Evolutionary conservation across 2,113 vertebrate species (phyloP).

Genomic region (Callospermophilus lateralis): DNA sequence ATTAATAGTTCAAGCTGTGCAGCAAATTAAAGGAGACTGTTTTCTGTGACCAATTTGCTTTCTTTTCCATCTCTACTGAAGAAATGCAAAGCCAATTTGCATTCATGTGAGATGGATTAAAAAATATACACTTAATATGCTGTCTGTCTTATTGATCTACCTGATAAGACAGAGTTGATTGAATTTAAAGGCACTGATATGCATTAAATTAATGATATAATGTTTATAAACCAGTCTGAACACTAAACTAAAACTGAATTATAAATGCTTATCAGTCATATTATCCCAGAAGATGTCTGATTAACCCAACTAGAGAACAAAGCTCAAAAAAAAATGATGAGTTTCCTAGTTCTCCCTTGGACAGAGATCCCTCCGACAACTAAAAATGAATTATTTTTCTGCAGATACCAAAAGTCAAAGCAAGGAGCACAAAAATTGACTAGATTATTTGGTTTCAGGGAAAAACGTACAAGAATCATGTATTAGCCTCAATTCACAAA

Average conservation of each 20-base stretch:
- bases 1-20: neutral
- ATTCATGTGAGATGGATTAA: neutral
- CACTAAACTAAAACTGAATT: neutral
- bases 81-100: constrained; percentile 27
- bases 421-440: neutral
- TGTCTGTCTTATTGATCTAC: neutral
- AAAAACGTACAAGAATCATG: neutral
- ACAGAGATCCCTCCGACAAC: neutral
- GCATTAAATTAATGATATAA: neutral
- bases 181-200: neutral
- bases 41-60: constrained; percentile 39
- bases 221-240: neutral
- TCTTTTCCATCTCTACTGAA: neutral
- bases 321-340: neutral
- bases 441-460: neutral
- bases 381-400: neutral
- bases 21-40: neutral
- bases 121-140: neutral
- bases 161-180: neutral
- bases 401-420: constrained; percentile 10
- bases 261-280: neutral
- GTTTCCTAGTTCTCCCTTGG: neutral
- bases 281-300: neutral
- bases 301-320: neutral
- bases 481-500: neutral